Conservation (phyloP, 2,888 invertebrate genomes). For the Rhingia campestris region DNA sequence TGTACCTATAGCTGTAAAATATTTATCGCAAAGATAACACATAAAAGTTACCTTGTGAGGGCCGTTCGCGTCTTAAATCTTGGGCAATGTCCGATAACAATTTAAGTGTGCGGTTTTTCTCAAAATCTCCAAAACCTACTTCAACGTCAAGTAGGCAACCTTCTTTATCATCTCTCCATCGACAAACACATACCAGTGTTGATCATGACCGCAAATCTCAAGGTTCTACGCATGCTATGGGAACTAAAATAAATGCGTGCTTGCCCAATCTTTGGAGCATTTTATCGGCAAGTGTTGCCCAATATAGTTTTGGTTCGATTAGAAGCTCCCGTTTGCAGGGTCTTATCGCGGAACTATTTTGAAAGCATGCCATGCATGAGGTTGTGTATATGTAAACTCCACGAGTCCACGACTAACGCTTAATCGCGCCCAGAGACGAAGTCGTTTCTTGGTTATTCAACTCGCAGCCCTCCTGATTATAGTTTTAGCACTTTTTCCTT, state of each 20-base stretch:
- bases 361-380: constrained; percentile 18
- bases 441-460: constrained; percentile 17
- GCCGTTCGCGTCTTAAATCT: no score
- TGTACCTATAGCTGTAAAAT: no score
- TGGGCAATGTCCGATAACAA: no score
- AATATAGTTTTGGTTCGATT: constrained; percentile 8
- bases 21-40: no score
- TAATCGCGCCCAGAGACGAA: constrained; percentile 7
- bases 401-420: neutral
- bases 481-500: constrained; percentile 37
- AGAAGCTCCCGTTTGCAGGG: neutral
- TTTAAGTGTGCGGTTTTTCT: no score
- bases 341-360: constrained; percentile 21
- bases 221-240: neutral
- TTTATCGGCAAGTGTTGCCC: constrained; percentile 12
- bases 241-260: neutral
- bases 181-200: neutral
- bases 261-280: neutral
- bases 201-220: constrained; percentile 24
- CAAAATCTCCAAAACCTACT: no score
- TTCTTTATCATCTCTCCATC: neutral
- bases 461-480: neutral
- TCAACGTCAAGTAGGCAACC: no score
- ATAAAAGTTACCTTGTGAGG: no score
- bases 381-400: no score